Conservation (phyloP, 2,797 vertebrate species). For the Rhabdophis nuchalis region DNA sequence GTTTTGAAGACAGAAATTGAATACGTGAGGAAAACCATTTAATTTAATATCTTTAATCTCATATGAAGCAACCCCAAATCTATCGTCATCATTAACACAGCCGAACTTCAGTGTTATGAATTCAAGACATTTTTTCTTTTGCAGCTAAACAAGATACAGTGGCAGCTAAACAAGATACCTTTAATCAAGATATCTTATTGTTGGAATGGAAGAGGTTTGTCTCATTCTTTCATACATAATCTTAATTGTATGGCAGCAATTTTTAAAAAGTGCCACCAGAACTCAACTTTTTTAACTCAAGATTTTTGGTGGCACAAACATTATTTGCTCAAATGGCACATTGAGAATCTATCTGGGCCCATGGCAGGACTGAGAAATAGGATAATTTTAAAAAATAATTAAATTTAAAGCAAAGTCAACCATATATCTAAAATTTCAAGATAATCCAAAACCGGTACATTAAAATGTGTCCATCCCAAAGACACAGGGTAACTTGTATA, state of each 20-base stretch:
- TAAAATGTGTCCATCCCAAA: neutral
- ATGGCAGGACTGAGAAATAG: neutral
- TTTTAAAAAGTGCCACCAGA: neutral
- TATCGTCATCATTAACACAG: neutral
- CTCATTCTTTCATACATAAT: neutral
- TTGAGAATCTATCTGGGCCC: neutral
- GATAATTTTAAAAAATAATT: neutral
- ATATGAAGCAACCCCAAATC: neutral
- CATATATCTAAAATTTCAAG: neutral
- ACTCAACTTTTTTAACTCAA: neutral
- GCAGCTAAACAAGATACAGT: too few species aligned
- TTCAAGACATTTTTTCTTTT: neutral
- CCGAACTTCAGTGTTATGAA: neutral
- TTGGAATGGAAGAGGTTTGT: neutral
- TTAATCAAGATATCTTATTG: neutral
- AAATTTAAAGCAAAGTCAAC: neutral
- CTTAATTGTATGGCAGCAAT: neutral
- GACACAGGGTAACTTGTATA: neutral
- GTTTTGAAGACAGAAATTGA: neutral
- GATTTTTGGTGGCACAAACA: neutral
- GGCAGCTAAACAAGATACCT: too few species aligned
- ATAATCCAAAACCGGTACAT: constrained; percentile 6
- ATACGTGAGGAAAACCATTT: neutral
- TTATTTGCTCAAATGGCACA: neutral
- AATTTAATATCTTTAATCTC: too few species aligned